Base-by-base conservation (phyloP, 2,888 invertebrate species). In the Mythimna albipuncta region DNA sequence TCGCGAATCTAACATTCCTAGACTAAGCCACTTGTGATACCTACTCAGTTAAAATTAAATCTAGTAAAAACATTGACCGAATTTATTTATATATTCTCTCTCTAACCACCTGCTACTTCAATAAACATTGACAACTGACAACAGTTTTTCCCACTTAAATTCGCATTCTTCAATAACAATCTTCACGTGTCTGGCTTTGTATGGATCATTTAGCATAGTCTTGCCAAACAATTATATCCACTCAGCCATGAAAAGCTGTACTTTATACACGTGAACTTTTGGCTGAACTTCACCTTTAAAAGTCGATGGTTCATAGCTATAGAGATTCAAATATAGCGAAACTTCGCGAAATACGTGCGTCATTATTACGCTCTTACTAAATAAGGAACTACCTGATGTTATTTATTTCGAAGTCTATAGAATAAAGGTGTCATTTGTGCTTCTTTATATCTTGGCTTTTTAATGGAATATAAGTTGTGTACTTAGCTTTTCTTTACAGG, bases 201-300 rank as follows among this genome's bases (percentile, higher is more conserved):
- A 68, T 21, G 64, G 26, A 67, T 85, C 66, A 77, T 69, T 82
- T 74, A 82, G 69, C 83, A 72, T 66, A 85, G 69, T 74, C 59
- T 67, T 76, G 72, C 26, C 57, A 83, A 79, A 76, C 47, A 67
- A 72, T 75, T 75, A 64, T 69, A 62, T n/a, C 67, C 65, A 81
- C 69, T 72, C 57, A 69, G 61, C 55, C 69, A 69, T 71, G 68
- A 69, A 74, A 69, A 64, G 21, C 26, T 35, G 61, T 72, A 68
- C 55, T 80, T 77, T 82, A 78, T 77, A 57, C 74, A 69, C 71
- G 32, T 84, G 86, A 87, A 87, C 86, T 84, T 83, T 81, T 84
- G 64, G 61, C 55, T 79, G 84, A 86, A 87, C 86, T 79, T 86
- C 77, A 86, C 87, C 86, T 86, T 86, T 87, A 82, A 82, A 84